A percentile compares a stretch with the other conserved stretches of the same genome.
These are phyloP conservation scores for Miniopterus natalensis DNA, from an alignment of 2,113 vertebrate genomes.

Conservation along the genomic window DNA sequence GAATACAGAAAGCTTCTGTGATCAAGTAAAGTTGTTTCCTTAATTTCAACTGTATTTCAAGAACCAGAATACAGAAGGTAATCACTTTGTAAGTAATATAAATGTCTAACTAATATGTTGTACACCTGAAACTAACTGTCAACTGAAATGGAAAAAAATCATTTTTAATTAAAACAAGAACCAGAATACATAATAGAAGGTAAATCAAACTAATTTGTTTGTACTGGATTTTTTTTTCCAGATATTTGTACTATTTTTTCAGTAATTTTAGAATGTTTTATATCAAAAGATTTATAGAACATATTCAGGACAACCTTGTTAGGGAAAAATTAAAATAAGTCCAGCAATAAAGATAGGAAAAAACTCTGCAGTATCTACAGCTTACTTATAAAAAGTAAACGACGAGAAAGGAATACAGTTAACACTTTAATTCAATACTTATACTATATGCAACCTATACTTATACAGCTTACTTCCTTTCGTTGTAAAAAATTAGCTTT, in stretches of 20 bases:
- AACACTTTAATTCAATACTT: conserved; percentile 25
- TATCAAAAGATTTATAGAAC: conserved; percentile 24
- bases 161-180: not conserved
- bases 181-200: not conserved
- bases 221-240: not conserved
- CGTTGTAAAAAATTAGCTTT: not conserved
- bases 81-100: not conserved
- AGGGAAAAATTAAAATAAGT: not conserved
- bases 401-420: not conserved
- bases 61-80: not conserved
- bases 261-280: not conserved
- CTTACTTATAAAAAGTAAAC: conserved; percentile 26
- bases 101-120: not conserved
- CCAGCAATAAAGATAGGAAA: not conserved
- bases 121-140: not conserved
- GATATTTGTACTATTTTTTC: not conserved
- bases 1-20: conserved; percentile 23
- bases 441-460: not conserved
- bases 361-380: not conserved
- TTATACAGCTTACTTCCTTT: not conserved
- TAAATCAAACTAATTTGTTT: not conserved
- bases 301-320: not conserved
- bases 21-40: not conserved
- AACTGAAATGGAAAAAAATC: not conserved
- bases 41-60: not conserved